A percentile compares a stretch with the other conserved stretches of the same genome.
Evolutionary conservation across 2,113 vertebrate genomes (phyloP).

Genomic region (Platysteira castanea): DNA sequence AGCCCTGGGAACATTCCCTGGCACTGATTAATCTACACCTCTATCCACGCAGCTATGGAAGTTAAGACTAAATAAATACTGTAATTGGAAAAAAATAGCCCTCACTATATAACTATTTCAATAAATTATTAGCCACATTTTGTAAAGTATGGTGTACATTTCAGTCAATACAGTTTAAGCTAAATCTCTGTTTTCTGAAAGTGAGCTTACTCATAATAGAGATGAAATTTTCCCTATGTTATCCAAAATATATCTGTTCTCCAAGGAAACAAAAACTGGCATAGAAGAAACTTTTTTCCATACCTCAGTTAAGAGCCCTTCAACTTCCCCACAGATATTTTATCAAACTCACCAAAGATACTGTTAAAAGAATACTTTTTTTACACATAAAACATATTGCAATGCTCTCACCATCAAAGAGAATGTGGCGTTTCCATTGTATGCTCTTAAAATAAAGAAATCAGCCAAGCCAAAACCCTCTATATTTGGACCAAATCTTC

Average conservation of each 20-base stretch:
- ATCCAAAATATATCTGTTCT: constrained; percentile 6
- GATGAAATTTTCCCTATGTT: background rate
- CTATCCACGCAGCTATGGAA: background rate
- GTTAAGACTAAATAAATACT: constrained; percentile 18
- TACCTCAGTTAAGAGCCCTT: background rate
- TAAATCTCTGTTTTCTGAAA: background rate
- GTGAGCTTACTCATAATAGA: background rate
- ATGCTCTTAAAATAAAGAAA: background rate
- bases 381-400: background rate
- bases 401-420: background rate
- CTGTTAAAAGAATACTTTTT: background rate
- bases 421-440: background rate
- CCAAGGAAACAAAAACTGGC: constrained; percentile 35
- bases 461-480: background rate
- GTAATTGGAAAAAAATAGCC: background rate
- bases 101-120: background rate
- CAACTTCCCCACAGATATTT: background rate
- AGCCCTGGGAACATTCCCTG: constrained; percentile 26
- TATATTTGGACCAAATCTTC: background rate
- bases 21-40: constrained; percentile 2
- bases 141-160: background rate
- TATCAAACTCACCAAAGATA: background rate
- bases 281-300: background rate
- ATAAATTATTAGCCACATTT: background rate
- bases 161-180: background rate